Evolutionary conservation across 23 tunicate genomes (phyloP), one percentile per base, ranked within the genome.

Genomic region (Clavelina lepadiformis): DNA sequence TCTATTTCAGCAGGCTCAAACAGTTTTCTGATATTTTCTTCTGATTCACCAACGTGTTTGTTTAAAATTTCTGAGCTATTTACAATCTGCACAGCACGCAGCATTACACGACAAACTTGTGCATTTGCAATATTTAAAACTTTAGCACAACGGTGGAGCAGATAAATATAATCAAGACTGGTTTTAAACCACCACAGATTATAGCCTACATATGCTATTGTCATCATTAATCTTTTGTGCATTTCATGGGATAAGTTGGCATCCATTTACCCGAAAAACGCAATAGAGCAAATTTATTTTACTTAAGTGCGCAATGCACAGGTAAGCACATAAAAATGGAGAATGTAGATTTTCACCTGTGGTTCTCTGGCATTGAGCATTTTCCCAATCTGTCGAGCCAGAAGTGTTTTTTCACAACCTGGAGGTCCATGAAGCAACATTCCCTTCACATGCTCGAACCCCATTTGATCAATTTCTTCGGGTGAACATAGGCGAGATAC

Each of bases 21-120:
- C 74, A 93, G 62, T 61, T 85, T 85, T 33, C 98, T 58, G 41
- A 93, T 93, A 59, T 93, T 93, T 13, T 81, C 68, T 46, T 93
- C 98, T 0, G 94, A 85, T 45, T 93, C 94, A 2, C 98, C 98
- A 68, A 93, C 98, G 56, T 80, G 85, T 63, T 93, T 93, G 83
- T 93, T 93, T 63, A 93, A 74, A 31, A 93, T 93, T 79, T 93
- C 98, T 13, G 98, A 94, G 20, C 98, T 94, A 73, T 93, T 93
- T 18, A 93, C 94, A 46, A 91, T 82, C 91, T 91, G 56, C 0
- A 53, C 22, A 28, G 52, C 4, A 71, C 59, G 6, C 18, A 21
- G 61, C 3, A 75, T 46, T n/a, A n/a, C n/a, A n/a, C n/a, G n/a
- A n/a, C n/a, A n/a, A n/a, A n/a, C n/a, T n/a, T n/a, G n/a, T n/a